Evolutionary conservation across 2,888 invertebrate genomes (phyloP), one percentile per base, ranked within the genome.

Genomic region (Pachydiplax longipennis): DNA sequence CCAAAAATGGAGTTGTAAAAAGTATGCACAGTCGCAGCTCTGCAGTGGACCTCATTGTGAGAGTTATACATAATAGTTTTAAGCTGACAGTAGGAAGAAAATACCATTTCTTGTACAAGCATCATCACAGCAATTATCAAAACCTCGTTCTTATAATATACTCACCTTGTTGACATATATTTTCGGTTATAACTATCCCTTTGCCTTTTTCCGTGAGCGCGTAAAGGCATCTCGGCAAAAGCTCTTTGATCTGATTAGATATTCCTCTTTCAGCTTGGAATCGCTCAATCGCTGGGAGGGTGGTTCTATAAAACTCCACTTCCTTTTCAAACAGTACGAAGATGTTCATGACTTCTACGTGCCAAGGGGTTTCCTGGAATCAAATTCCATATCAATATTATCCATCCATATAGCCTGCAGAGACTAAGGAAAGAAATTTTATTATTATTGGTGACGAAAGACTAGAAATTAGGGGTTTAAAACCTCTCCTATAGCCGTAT

Each of bases 341-440:
- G n/a, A 87, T 87, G 37, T 87, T 87, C 87, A 87, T 87, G 1
- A 61, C 4, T 61, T 61, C 87, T 31, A 87, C 61, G n/a, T 87
- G 87, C 87, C 87, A 87, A 22, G 35, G 61, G 37, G 61, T 87
- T 65, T 87, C 22, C 87, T 87, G 87, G 12, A 83, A 83, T 73
- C 48, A 35, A 73, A 73, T 18, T 53, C 15, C 3, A 1, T 1
- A 18, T 15, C 8, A 18, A 53, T 53, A 18, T 18, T 53, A 53
- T 53, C 2, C 1, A 53, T 10, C 44, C 44, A 6, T 8, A 6
- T 10, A 44, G 1, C 10, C 44, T 6, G 37, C 8, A 8, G 44
- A 44, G 44, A 8, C 44, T 44, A 10, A 44, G 44, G 44, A 44
- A 44, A 44, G 40, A 40, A 40, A 40, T 40, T 40, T 40, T 6